Conservation (phyloP, 2,797 vertebrate species). For the Acanthiza pusilla region DNA sequence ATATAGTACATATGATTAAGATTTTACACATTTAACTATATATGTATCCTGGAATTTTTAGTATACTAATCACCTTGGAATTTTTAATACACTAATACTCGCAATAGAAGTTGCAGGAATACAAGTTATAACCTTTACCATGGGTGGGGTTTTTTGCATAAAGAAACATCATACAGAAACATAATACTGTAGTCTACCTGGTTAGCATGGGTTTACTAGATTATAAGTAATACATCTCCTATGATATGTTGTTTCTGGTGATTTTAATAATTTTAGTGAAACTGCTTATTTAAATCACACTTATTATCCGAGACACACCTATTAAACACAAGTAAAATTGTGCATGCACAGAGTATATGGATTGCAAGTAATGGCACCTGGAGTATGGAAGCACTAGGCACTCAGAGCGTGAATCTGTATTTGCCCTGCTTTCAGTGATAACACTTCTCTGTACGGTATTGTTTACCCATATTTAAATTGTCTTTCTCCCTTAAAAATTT, state of each 20-base stretch:
- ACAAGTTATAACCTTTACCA: not conserved
- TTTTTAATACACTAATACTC: not conserved
- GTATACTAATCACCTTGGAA: not conserved
- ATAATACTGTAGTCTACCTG: not conserved
- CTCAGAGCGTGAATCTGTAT: not conserved
- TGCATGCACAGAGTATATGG: not conserved
- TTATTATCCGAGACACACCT: not conserved
- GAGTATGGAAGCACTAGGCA: not conserved
- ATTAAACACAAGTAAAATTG: not conserved
- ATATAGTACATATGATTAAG: not conserved
- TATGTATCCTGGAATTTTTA: not conserved
- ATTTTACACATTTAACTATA: not conserved
- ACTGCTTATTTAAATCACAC: not conserved
- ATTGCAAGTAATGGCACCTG: not conserved
- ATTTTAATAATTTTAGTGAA: not conserved
- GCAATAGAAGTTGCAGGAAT: not conserved
- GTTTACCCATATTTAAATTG: not conserved
- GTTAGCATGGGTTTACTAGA: not conserved
- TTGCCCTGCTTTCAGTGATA: not conserved
- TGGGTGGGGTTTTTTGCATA: not conserved
- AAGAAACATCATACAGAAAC: not conserved
- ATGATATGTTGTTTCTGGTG: not conserved
- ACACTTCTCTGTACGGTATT: not conserved
- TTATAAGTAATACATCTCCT: not conserved
- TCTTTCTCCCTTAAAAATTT: not conserved